Base-by-base conservation (phyloP, 2,888 invertebrate genomes). In the Macrosoma leucophasiata region DNA sequence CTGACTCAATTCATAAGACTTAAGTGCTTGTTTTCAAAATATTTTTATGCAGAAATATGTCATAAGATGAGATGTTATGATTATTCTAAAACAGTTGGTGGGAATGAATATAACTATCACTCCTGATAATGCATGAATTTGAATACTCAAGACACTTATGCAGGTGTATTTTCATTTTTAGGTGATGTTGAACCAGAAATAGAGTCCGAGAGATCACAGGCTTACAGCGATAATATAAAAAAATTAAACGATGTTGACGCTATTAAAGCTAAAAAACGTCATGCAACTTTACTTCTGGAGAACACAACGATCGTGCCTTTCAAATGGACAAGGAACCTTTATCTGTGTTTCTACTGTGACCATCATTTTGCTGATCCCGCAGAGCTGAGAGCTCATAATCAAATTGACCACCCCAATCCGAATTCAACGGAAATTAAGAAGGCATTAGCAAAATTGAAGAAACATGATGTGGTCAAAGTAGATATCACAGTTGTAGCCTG, bases 91-190 rank as follows among this genome's bases (percentile, higher is more conserved):
- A 9, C 1, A 29, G 12, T 10, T 25, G 61, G 55, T 1, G 38
- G 65, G 21, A 46, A 58, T 29, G 62, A 57, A 30, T 58, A 65
- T 34, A 49, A 38, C 26, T 33, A 35, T 41, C 41, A 43, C 41
- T 36, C 42, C 33, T 39, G 45, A 43, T 34, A 32, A 13, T 53
- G 50, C 46, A 50, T 54, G 49, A 20, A 15, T 39, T 36, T 27
- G 15, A 33, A 36, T 36, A 32, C 37, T 37, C 29, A 44, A 55
- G 41, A 52, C 44, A 56, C 52, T 64, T 46, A 71, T 56, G 52
- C 55, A 50, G 49, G 37, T 58, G 50, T 65, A 64, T 74, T 78
- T 62, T 77, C 61, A 62, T 73, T 79, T 78, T 69, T 81, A 81
- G 79, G 77, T 78, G 58, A 68, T 33, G 61, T 51, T 41, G 52